phyloP scores from a whole-genome alignment of 2,113 vertebrate genomes.

The Anolis carolinensis region DNA sequence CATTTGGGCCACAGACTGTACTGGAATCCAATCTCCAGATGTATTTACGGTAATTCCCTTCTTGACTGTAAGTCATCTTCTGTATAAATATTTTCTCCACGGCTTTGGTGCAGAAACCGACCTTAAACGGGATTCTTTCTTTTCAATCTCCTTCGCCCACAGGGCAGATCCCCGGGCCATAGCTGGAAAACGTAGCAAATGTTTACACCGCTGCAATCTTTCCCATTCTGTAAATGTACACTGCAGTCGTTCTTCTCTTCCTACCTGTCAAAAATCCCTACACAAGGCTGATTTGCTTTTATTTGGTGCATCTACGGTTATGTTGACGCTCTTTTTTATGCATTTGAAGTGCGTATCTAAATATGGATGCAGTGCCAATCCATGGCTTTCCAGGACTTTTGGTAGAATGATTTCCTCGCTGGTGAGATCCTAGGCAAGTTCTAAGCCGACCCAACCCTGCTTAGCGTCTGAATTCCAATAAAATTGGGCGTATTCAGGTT shows the following conservation, averaged over 20 bases:
- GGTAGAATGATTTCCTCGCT: too few species aligned
- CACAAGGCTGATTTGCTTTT: not conserved
- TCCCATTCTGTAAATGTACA: not conserved
- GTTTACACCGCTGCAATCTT: not conserved
- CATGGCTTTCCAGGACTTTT: too few species aligned
- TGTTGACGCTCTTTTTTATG: not conserved
- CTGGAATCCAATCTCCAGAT: not conserved
- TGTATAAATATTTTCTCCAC: too few species aligned
- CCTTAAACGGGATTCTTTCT: not conserved
- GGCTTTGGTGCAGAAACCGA: not conserved
- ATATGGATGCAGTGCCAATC: too few species aligned
- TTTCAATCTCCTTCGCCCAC: not conserved
- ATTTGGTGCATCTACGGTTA: not conserved
- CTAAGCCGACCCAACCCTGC: too few species aligned
- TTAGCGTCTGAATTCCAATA: too few species aligned
- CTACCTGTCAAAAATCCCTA: not conserved
- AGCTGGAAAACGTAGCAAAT: not conserved
- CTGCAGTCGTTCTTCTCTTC: not conserved
- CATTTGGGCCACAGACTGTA: not conserved
- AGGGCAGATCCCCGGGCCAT: not conserved
- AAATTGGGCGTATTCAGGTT: too few species aligned
- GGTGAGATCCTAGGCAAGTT: too few species aligned
- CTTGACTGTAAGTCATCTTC: not conserved
- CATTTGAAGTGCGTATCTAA: not conserved
- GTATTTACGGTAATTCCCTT: not conserved